Evolutionary conservation across 2,888 invertebrate genomes (phyloP).

Genomic region (Luperina nickerlii): DNA sequence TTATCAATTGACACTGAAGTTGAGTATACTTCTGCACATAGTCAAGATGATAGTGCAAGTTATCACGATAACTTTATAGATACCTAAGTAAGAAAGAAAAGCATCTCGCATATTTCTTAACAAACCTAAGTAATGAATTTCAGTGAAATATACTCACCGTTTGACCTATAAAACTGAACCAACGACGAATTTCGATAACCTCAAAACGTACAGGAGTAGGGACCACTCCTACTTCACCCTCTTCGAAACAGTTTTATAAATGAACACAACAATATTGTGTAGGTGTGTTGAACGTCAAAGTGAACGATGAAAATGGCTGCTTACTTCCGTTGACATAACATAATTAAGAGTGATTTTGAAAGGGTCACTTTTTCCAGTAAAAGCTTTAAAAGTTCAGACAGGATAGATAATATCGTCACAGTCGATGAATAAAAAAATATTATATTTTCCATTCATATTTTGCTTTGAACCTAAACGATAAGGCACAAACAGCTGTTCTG

Average conservation of each 20-base stretch:
- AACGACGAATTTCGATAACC: neutral
- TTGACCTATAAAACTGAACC: neutral
- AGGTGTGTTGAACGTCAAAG: conserved; percentile 13
- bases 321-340: conserved; percentile 15
- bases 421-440: neutral
- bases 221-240: conserved; percentile 17
- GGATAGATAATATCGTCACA: neutral
- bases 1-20: neutral
- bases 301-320: conserved; percentile 2
- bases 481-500: neutral
- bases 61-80: neutral
- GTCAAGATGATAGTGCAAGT: neutral
- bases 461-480: neutral
- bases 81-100: neutral
- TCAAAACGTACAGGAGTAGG: neutral
- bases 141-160: neutral
- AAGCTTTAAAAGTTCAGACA: neutral
- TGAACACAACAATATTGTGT: conserved; percentile 17
- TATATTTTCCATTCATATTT: neutral
- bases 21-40: neutral
- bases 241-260: conserved; percentile 28
- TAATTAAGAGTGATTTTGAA: conserved; percentile 20
- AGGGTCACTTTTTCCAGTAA: neutral
- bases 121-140: neutral
- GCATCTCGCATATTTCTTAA: neutral